A percentile compares a stretch with the other conserved stretches of the same genome.
These are phyloP conservation scores for Nycticryphes semicollaris DNA, from an alignment of 2,113 vertebrate genomes.

Conservation along the genomic window DNA sequence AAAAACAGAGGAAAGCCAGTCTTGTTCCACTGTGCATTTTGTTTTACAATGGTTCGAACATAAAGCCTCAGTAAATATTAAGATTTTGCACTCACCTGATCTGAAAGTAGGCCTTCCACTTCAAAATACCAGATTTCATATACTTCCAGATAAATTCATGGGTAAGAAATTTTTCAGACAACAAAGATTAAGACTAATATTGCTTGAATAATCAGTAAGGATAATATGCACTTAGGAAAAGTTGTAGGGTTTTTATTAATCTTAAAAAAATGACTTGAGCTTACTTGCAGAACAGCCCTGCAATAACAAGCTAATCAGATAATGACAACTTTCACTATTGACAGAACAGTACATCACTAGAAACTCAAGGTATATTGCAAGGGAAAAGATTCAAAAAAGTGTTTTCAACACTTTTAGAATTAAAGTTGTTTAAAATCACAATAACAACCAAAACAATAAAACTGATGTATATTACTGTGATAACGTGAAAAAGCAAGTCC, in stretches of 20 bases:
- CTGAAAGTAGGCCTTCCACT: background rate
- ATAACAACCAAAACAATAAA: background rate
- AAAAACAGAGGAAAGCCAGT: background rate
- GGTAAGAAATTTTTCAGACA: background rate
- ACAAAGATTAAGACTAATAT: background rate
- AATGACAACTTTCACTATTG: background rate
- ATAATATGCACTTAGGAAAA: background rate
- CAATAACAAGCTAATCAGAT: background rate
- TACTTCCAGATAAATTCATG: background rate
- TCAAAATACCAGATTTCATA: background rate
- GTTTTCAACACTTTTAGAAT: background rate
- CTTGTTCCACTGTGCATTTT: background rate
- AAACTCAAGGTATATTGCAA: background rate
- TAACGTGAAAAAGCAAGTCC: background rate
- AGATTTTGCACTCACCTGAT: background rate
- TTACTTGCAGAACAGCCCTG: background rate
- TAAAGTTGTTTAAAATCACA: background rate
- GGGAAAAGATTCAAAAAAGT: background rate
- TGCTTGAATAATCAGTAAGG: background rate
- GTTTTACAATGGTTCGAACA: background rate
- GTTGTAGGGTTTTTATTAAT: rapidly evolving
- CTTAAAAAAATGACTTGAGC: background rate
- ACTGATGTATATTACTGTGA: background rate
- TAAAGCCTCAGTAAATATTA: background rate
- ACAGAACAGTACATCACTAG: background rate